Percentiles rank a stretch among this genome's conserved stretches.
Conservation (phyloP, 2,113 vertebrate species). For the Petromus typicus region DNA sequence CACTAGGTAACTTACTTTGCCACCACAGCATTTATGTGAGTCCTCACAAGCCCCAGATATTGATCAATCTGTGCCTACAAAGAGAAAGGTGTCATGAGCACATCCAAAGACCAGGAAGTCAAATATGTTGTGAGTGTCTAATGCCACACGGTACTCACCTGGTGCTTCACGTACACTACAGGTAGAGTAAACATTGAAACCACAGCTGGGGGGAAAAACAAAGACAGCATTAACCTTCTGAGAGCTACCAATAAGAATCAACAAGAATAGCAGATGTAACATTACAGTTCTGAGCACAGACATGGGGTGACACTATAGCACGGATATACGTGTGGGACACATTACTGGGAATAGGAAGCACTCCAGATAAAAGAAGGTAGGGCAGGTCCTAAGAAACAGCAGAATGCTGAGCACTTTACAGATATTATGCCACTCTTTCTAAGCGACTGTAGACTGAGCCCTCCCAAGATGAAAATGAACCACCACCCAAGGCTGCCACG, state of each 20-base stretch:
- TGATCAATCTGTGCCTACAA: conserved; percentile 98
- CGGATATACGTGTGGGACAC: too few species aligned
- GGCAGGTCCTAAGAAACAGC: not conserved
- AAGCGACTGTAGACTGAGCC: not conserved
- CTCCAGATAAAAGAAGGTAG: not conserved
- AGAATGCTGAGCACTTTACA: not conserved
- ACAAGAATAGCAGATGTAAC: conserved; percentile 69
- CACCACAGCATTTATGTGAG: conserved; percentile 97
- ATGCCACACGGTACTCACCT: conserved; percentile 89
- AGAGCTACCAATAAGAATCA: not conserved
- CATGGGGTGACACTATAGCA: not conserved
- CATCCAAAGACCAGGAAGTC: not conserved
- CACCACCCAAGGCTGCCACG: not conserved
- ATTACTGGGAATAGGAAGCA: not conserved
- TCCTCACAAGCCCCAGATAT: conserved; percentile 97
- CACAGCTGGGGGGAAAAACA: conserved; percentile 90
- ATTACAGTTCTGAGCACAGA: conserved; percentile 71
- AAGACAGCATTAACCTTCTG: conserved; percentile 77
- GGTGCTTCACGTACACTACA: conserved; percentile 98
- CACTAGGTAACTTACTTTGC: conserved; percentile 93
- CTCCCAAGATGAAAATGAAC: not conserved
- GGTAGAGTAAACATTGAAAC: conserved; percentile 99
- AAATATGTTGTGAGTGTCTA: not conserved
- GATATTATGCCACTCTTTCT: not conserved
- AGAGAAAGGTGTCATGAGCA: conserved; percentile 66